Percentiles rank a stretch among this genome's conserved stretches.
phyloP scores from a whole-genome alignment of 2,888 invertebrate genomes.

The Leptopilina myrica region DNA sequence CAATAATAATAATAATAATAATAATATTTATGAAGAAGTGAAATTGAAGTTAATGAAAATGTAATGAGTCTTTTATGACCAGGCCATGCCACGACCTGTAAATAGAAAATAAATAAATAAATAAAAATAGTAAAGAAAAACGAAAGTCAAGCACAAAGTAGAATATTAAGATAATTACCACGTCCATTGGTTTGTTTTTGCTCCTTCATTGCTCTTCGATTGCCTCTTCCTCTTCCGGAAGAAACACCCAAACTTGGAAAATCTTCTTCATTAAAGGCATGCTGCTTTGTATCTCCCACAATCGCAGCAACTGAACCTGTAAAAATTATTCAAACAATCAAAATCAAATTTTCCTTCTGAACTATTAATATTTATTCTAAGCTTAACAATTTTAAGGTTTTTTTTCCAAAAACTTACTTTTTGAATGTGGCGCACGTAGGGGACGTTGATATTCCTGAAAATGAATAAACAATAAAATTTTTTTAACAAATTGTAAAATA shows the following conservation, averaged over 20 bases:
- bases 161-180: conserved; percentile 1
- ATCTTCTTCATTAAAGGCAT: neutral
- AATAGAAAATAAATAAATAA: neutral
- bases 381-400: no score
- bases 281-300: neutral
- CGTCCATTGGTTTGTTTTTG: neutral
- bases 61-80: neutral
- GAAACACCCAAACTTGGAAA: conserved; percentile 16
- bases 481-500: no score
- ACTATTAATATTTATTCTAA: no score
- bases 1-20: no score
- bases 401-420: no score
- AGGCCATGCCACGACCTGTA: conserved; percentile 25
- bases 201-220: neutral
- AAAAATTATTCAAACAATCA: neutral
- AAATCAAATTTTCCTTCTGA: no score
- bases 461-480: no score
- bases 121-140: neutral
- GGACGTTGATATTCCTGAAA: no score
- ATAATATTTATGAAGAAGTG: neutral
- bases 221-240: neutral
- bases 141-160: neutral
- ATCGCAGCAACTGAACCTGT: neutral
- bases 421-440: no score
- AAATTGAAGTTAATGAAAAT: no score